phyloP scores from a whole-genome alignment of 2,113 vertebrate species.

The Caloenas nicobarica region DNA sequence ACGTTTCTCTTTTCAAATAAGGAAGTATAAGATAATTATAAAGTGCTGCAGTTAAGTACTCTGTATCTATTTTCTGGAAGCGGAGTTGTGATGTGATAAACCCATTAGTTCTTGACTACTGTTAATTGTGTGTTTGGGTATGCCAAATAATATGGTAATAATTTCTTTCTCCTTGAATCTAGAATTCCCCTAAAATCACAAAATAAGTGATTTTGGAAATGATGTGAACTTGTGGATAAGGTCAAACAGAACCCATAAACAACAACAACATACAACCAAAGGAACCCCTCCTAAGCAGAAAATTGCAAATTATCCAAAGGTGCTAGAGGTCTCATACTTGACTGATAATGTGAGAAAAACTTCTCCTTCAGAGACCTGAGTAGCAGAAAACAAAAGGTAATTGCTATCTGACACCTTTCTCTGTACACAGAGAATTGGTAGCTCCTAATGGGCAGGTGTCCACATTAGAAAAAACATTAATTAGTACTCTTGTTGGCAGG shows the following conservation, averaged over 20 bases:
- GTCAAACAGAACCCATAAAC: not conserved
- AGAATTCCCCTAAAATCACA: not conserved
- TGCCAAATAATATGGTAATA: not conserved
- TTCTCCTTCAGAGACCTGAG: not conserved
- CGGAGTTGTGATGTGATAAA: not conserved
- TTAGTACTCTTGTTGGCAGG: slow-evolving; percentile 38
- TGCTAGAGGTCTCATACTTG: not conserved
- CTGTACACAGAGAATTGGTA: not conserved
- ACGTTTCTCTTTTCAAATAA: not conserved
- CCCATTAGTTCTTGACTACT: not conserved
- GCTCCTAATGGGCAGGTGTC: slow-evolving; percentile 56
- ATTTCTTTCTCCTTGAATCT: not conserved
- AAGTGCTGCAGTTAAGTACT: not conserved
- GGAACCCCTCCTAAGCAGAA: not conserved
- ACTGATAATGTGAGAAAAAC: not conserved
- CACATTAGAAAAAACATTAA: slow-evolving; percentile 51
- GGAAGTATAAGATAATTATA: not conserved
- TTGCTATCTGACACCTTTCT: slow-evolving; percentile 19
- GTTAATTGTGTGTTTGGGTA: slow-evolving; percentile 19
- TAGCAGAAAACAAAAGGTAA: slow-evolving; percentile 21
- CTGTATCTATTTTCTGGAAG: not conserved
- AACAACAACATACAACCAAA: not conserved
- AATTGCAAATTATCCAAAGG: not conserved
- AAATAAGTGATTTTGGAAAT: slow-evolving; percentile 23
- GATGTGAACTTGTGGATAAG: slow-evolving; percentile 9